phyloP scores from a whole-genome alignment of 2,888 invertebrate species.

The Autographa gamma region DNA sequence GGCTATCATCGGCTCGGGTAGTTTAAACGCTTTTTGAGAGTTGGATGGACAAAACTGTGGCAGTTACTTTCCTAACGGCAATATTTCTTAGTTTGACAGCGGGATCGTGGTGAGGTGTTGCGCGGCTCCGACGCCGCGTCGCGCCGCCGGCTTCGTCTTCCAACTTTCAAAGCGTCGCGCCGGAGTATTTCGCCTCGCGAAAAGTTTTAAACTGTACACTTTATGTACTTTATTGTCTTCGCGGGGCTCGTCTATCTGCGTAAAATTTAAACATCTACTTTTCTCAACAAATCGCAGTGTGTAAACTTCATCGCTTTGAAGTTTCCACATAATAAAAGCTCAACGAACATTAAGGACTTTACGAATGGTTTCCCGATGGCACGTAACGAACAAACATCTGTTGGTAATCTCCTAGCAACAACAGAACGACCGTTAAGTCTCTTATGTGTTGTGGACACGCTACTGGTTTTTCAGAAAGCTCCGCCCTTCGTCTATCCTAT shows the following conservation, averaged over 20 bases:
- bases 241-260: slow-evolving; percentile 74
- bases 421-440: slow-evolving; percentile 78
- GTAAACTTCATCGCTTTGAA: slow-evolving; percentile 70
- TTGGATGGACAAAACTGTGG: slow-evolving; percentile 66
- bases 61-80: slow-evolving; percentile 68
- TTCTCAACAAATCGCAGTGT: slow-evolving; percentile 70
- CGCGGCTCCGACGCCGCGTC: slow-evolving; percentile 56
- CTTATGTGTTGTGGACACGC: slow-evolving; percentile 79
- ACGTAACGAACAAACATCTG: slow-evolving; percentile 76
- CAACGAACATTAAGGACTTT: slow-evolving; percentile 56
- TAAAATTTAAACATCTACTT: slow-evolving; percentile 79
- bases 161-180: slow-evolving; percentile 80
- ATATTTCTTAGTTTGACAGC: slow-evolving; percentile 86
- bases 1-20: slow-evolving; percentile 51
- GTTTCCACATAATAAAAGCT: slow-evolving; percentile 65
- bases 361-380: slow-evolving; percentile 61
- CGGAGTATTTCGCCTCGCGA: slow-evolving; percentile 76
- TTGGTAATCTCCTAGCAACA: slow-evolving; percentile 80
- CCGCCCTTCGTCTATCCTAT: slow-evolving; percentile 82
- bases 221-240: slow-evolving; percentile 86
- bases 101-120: slow-evolving; percentile 71
- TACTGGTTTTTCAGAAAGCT: slow-evolving; percentile 83
- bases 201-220: slow-evolving; percentile 86
- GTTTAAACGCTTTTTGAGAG: slow-evolving; percentile 68
- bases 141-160: slow-evolving; percentile 75